Conservation (phyloP, 1,140 invertebrate species). For the Dysdera silvatica region DNA sequence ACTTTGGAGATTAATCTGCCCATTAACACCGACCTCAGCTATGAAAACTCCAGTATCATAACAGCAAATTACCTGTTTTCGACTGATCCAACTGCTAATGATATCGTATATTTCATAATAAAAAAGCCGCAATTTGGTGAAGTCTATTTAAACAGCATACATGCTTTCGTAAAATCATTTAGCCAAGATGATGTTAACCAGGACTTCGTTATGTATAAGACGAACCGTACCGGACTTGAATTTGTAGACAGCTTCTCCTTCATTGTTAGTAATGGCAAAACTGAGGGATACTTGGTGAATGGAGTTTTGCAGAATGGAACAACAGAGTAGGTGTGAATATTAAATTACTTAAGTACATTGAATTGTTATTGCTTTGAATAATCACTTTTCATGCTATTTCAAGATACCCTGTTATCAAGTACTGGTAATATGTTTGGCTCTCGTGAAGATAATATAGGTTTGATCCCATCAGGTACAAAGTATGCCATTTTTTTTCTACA, state of each 20-base stretch:
- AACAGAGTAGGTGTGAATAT: conserved; percentile 10
- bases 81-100: background rate
- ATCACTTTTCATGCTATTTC: too few species aligned
- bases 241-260: conserved; percentile 11
- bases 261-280: background rate
- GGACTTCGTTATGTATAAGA: conserved; percentile 9
- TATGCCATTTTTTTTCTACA: too few species aligned
- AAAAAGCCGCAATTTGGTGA: conserved; percentile 7
- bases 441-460: too few species aligned
- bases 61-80: conserved; percentile 11
- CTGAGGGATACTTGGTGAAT: background rate
- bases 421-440: too few species aligned
- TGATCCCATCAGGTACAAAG: too few species aligned
- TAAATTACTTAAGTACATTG: too few species aligned
- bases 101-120: conserved; percentile 6
- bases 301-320: background rate
- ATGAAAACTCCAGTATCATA: background rate
- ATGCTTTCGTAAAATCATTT: background rate
- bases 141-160: conserved; percentile 2
- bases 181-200: conserved; percentile 18
- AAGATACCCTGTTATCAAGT: too few species aligned
- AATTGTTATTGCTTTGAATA: too few species aligned
- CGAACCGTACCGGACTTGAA: background rate
- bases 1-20: conserved; percentile 1
- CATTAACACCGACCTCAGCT: background rate